Evolutionary conservation across 2,113 vertebrate genomes (phyloP), one percentile per base, ranked within the genome.

Genomic region (Mobula birostris): DNA sequence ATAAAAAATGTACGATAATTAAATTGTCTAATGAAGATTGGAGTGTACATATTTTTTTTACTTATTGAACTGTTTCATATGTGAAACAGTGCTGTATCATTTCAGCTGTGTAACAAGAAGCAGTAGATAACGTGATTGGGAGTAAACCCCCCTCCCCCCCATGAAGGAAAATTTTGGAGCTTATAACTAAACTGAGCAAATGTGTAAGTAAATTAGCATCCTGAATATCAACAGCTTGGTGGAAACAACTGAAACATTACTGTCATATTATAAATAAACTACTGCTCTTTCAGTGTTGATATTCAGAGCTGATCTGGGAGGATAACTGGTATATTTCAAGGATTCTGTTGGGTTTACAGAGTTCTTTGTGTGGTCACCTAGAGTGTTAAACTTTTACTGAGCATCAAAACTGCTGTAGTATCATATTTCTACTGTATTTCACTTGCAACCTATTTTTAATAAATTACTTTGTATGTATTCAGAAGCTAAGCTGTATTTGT

Each of bases 361-460:
- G 70, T 74, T 93, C 91, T 93, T 93, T 93, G 68, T 93, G 91
- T 93, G 91, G 70, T 93, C 40, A 72, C 70, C 96, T 94, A 96
- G 95, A 95, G 95, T 96, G 96, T 96, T 96, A 95, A 95, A 96
- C 95, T 95, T 96, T 96, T 95, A 95, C 95, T 96, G 94, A 95
- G 95, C 96, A 95, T 95, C 96, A 95, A 94, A 97, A 96, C 97
- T 98, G 97, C 97, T 98, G 97, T 97, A 96, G 96, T 96, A 97
- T 96, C 94, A 95, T 96, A 96, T 97, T 97, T 97, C 97, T 97
- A 97, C 97, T 98, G 97, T 97, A 97, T 96, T 97, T 97, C 96
- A 95, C 96, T 96, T 96, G 97, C 97, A 97, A 95, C 96, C 97
- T 97, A 97, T 97, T 98, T 97, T 97, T 97, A 97, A 97, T 97